Conservation (phyloP, 2,888 invertebrate species). For the Elmis aenea region DNA sequence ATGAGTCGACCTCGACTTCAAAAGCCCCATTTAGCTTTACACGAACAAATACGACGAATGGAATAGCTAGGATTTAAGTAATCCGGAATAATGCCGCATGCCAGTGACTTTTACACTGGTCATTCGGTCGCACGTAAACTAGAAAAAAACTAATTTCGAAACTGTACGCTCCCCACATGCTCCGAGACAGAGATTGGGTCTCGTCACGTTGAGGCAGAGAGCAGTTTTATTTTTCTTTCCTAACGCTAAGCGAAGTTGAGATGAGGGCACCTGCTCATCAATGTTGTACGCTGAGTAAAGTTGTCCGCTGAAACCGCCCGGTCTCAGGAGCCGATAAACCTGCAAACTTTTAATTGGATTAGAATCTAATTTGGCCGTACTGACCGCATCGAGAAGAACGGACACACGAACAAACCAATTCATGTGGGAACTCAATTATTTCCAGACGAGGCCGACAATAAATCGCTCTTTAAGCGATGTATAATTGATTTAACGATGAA, state of each 20-base stretch:
- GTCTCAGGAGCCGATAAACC: slow-evolving; percentile 33
- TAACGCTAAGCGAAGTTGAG: slow-evolving; percentile 20
- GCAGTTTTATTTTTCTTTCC: slow-evolving; percentile 33
- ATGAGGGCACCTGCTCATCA: slow-evolving; percentile 37
- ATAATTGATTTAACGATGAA: slow-evolving; percentile 16
- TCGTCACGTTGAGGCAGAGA: slow-evolving; percentile 12
- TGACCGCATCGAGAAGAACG: slow-evolving; percentile 40
- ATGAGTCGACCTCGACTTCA: slow-evolving; percentile 8
- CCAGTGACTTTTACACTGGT: slow-evolving; percentile 15
- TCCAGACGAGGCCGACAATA: slow-evolving; percentile 19
- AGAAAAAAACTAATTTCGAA: slow-evolving; percentile 24
- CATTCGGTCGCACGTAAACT: slow-evolving; percentile 18
- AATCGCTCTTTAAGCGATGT: slow-evolving; percentile 20
- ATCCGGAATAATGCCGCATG: slow-evolving; percentile 14
- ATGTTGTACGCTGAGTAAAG: slow-evolving; percentile 34
- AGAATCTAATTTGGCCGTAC: slow-evolving; percentile 49
- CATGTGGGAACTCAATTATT: slow-evolving; percentile 29
- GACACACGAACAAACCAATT: slow-evolving; percentile 42
- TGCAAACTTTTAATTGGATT: slow-evolving; percentile 50
- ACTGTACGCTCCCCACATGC: too few relatives aligned
- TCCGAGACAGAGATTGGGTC: too few relatives aligned
- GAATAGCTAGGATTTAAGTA: too few relatives aligned
- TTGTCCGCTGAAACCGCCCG: slow-evolving; percentile 29
- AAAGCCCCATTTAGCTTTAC: too few relatives aligned
- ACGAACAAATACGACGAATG: too few relatives aligned